Evolutionary conservation across 2,113 vertebrate species (phyloP), one percentile per base, ranked within the genome.

Genomic region (Paraplagusia blochii): DNA sequence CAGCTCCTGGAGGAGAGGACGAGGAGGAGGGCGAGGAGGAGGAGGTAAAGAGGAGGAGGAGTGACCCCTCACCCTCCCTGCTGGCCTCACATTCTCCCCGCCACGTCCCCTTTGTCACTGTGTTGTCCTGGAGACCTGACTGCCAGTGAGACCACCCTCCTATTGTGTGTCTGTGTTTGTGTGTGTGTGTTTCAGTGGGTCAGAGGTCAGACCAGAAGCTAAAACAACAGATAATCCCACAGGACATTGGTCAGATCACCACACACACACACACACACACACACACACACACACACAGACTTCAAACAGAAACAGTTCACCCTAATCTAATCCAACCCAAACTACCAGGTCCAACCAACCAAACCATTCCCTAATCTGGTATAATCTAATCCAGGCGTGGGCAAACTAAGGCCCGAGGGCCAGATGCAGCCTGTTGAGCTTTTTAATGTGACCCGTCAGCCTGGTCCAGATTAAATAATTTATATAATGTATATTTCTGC

Each of bases 91-190:
- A 89, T 89, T 89, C 88, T 81, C 85, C 79, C 76, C 63, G 53
- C 60, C 50, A 74, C 53, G 65, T 66, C 76, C 81, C 72, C 85
- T 84, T 90, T 90, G 87, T 91, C 76, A 81, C 85, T 76, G 81
- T 89, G 89, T 90, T 90, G 90, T 89, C 87, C 66, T 63, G 87
- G 89, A 85, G 86, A 91, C 86, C 73, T 63, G 50, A 82, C 54
- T 70, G 66, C 81, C 53, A 64, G 73, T 33, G 73, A 84, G 86
- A 78, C 82, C 76, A 69, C 81, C 76, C 80, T 60, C 84, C 82
- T 52, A 38, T 68, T 58, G 52, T 55, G 60, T 58, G 59, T 53
- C 68, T 48, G 61, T 53, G 62, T 58, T 47, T 54, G 66, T 46
- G 56, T 59, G 59, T 63, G 47, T 50, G 66, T 46, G 61, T 58